A percentile compares a stretch with the other conserved stretches of the same genome.
Evolutionary conservation across 2,113 vertebrate genomes (phyloP).

Genomic region (Pantherophis guttatus): DNA sequence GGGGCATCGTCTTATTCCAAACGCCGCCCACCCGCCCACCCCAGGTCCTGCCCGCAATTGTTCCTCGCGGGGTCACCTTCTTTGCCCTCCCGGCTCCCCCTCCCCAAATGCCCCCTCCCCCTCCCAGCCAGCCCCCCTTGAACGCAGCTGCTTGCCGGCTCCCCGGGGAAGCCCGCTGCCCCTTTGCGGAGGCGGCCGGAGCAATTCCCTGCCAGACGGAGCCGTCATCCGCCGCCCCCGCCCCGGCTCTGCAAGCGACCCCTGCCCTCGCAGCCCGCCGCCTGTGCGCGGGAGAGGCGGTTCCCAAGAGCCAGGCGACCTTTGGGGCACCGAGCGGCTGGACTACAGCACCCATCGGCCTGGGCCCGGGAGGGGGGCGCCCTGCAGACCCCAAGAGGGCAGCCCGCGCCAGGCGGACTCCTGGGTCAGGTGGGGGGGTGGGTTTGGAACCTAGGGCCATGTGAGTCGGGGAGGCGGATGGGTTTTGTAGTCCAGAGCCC

Average conservation of each 20-base stretch:
- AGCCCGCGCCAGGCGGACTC: background rate
- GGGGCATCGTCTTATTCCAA: background rate
- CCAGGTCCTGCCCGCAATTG: background rate
- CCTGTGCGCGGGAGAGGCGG: too few relatives aligned
- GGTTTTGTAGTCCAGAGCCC: background rate
- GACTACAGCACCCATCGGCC: background rate
- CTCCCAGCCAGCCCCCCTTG: background rate
- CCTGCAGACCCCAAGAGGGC: background rate
- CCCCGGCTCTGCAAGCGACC: too few relatives aligned
- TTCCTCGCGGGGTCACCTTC: background rate
- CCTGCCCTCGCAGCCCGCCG: background rate
- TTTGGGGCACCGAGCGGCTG: background rate
- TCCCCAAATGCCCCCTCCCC: background rate
- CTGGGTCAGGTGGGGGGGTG: background rate
- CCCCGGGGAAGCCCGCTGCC: background rate
- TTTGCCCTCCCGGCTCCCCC: background rate
- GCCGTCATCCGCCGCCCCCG: too few relatives aligned
- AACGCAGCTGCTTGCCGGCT: too few relatives aligned
- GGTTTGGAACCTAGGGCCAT: background rate
- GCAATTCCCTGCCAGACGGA: too few relatives aligned
- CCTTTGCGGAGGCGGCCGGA: background rate
- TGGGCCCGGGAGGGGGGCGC: background rate
- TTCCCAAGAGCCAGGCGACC: too few relatives aligned
- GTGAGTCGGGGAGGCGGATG: background rate
- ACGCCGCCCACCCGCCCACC: background rate